Evolutionary conservation across 2,888 invertebrate genomes (phyloP).

Genomic region (Cosmopolites sordidus): DNA sequence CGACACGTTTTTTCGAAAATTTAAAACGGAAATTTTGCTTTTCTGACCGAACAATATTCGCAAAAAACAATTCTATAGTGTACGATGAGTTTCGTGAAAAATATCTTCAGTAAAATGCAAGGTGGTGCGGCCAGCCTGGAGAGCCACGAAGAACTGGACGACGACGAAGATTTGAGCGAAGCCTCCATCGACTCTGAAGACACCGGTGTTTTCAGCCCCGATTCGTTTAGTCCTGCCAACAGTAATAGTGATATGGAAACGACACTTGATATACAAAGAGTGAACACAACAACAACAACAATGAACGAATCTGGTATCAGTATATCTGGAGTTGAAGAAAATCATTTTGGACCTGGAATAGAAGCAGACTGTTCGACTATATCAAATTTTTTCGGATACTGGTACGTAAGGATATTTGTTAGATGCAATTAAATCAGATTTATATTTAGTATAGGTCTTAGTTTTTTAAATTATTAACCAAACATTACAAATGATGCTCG

Average conservation of each 20-base stretch:
- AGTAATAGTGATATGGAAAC: slow-evolving; percentile 42
- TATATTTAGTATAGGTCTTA: no score
- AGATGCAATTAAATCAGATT: no score
- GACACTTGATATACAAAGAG: slow-evolving; percentile 8
- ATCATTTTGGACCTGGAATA: slow-evolving; percentile 14
- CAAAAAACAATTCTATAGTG: no score
- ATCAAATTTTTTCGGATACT: slow-evolving; percentile 49
- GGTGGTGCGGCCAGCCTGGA: slow-evolving; percentile 34
- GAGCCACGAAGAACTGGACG: slow-evolving; percentile 37
- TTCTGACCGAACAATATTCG: no score
- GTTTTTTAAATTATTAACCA: no score
- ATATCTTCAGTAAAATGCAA: slow-evolving; percentile 42
- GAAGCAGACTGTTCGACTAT: slow-evolving; percentile 47
- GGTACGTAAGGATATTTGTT: slow-evolving; percentile 39
- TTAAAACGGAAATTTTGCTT: no score
- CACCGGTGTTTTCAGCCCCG: slow-evolving; percentile 40
- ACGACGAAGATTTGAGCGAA: slow-evolving; percentile 40
- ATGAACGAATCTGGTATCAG: slow-evolving; percentile 2
- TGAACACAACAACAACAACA: neutral
- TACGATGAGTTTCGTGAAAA: slow-evolving; percentile 47
- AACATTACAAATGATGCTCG: no score
- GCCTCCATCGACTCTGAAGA: slow-evolving; percentile 43
- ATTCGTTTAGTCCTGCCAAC: slow-evolving; percentile 36
- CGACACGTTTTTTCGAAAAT: slow-evolving; percentile 2
- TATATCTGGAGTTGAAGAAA: neutral